Conservation (phyloP, 2,888 invertebrate species). For the Sepiola atlantica region DNA sequence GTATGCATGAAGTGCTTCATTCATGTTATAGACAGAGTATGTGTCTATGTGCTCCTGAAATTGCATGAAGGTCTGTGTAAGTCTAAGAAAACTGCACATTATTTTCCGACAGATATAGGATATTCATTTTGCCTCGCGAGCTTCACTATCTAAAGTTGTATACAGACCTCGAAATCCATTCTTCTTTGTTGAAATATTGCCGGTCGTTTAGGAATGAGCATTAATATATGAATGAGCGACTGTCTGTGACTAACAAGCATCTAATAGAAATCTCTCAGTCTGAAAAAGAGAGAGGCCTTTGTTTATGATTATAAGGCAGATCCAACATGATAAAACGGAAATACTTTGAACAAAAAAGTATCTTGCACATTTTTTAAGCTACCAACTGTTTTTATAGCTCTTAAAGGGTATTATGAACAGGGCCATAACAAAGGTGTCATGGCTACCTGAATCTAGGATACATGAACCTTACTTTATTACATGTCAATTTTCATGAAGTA, state of each 20-base stretch:
- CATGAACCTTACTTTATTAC: too few species aligned
- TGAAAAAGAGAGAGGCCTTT: neutral
- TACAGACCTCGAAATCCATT: neutral
- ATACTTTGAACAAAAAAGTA: too few species aligned
- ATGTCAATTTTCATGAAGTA: too few species aligned
- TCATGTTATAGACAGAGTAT: too few species aligned
- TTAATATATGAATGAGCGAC: too few species aligned
- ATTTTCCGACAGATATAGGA: neutral
- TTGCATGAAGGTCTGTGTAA: neutral
- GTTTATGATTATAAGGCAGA: neutral
- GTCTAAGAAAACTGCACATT: neutral
- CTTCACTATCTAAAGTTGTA: neutral
- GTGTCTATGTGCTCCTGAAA: neutral
- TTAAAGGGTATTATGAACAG: too few species aligned
- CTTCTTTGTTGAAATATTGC: neutral
- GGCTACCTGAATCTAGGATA: too few species aligned
- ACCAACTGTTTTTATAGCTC: too few species aligned
- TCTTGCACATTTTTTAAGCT: too few species aligned
- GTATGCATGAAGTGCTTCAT: neutral
- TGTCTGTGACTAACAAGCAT: neutral
- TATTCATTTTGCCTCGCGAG: neutral
- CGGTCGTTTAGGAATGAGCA: neutral
- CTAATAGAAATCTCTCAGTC: neutral
- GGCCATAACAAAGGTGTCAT: too few species aligned
- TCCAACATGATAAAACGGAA: too few species aligned